Evolutionary conservation across 2,888 invertebrate species (phyloP).

Genomic region (Dicranocentrus wangi): DNA sequence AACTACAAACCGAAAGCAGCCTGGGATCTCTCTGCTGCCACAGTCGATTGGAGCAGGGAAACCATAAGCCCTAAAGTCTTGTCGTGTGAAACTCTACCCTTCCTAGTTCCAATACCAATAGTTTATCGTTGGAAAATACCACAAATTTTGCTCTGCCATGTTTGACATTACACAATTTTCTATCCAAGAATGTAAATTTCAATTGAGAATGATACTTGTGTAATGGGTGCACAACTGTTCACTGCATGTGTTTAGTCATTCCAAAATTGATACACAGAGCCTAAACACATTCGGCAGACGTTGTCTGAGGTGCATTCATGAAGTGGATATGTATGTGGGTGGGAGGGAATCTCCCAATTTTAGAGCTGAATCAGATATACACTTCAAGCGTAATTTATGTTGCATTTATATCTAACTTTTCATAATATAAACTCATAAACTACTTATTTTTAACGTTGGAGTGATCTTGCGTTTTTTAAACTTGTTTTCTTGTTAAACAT

Average conservation of each 20-base stretch:
- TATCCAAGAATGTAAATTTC: too few relatives aligned
- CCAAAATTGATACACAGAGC: too few relatives aligned
- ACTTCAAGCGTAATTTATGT: slow-evolving; percentile 5
- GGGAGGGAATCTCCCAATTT: neutral
- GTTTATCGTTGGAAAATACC: slow-evolving; percentile 26
- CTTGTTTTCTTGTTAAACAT: neutral
- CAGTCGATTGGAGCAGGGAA: too few relatives aligned
- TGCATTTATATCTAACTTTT: slow-evolving; percentile 2
- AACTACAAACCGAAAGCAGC: too few relatives aligned
- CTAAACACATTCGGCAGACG: too few relatives aligned
- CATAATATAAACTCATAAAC: neutral
- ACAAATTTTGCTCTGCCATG: neutral
- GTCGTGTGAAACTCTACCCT: too few relatives aligned
- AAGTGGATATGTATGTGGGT: neutral
- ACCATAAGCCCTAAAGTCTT: too few relatives aligned
- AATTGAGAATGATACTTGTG: slow-evolving; percentile 3
- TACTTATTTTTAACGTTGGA: neutral
- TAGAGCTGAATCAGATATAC: neutral
- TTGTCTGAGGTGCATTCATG: too few relatives aligned
- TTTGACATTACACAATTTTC: neutral
- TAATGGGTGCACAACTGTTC: too few relatives aligned
- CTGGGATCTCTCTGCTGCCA: too few relatives aligned
- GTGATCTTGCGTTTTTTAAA: neutral
- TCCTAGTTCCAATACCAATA: neutral
- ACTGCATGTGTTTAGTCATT: too few relatives aligned